Evolutionary conservation across 2,888 invertebrate genomes (phyloP).

Genomic region (Coecobrya sp.): DNA sequence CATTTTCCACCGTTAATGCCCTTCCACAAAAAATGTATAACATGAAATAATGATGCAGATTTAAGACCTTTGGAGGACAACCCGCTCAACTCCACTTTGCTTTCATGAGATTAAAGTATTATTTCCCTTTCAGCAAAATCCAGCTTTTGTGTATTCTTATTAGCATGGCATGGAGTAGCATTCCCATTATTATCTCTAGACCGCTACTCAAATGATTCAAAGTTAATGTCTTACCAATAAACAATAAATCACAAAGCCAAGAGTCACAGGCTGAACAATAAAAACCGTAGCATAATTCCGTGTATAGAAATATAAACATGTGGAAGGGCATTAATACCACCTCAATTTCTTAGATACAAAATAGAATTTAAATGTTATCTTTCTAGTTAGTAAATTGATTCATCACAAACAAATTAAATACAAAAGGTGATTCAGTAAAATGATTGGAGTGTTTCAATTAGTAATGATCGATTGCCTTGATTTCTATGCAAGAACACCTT

Average conservation of each 20-base stretch:
- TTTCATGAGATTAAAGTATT: conserved; percentile 61
- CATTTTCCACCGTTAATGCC: conserved; percentile 58
- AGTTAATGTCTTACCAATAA: conserved; percentile 69
- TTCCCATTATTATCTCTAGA: not conserved
- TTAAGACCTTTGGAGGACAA: conserved; percentile 50
- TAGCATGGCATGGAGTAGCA: not conserved
- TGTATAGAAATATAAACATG: too few species aligned
- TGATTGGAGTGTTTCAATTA: too few species aligned
- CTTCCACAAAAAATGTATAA: conserved; percentile 44
- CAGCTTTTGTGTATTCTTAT: not conserved
- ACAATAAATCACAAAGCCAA: conserved; percentile 76
- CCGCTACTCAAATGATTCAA: conserved; percentile 22
- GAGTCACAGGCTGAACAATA: conserved; percentile 3
- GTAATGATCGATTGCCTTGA: not conserved
- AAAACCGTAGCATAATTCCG: too few species aligned
- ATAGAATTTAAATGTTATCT: too few species aligned
- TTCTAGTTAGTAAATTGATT: too few species aligned
- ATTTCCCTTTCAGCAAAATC: conserved; percentile 34
- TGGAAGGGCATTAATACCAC: too few species aligned
- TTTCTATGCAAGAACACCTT: not conserved
- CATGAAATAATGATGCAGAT: conserved; percentile 27
- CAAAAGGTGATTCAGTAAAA: too few species aligned
- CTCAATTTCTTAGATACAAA: too few species aligned
- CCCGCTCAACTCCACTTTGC: conserved; percentile 7
- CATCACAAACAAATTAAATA: too few species aligned